Percentiles rank a stretch among this genome's conserved stretches.
These are phyloP conservation scores for Danaus chrysippus DNA, from an alignment of 2,888 invertebrate species.

Conservation along the genomic window DNA sequence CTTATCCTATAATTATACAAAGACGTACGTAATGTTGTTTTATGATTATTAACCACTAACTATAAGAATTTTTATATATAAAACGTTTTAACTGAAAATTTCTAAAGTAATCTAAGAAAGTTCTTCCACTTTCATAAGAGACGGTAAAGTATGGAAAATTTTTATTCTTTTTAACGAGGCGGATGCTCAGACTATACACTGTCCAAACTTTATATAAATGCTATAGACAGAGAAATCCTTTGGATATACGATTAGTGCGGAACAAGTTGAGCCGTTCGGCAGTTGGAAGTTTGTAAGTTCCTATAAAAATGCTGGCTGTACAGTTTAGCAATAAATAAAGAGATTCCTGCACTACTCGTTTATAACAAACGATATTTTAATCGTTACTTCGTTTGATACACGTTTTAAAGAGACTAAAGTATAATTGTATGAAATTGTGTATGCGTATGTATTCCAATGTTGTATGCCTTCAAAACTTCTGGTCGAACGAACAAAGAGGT, in stretches of 20 bases:
- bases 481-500: conserved; percentile 1
- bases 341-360: conserved; percentile 39
- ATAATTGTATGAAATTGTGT: conserved; percentile 8
- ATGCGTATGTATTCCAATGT: neutral
- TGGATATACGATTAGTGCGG: conserved; percentile 17
- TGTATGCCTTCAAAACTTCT: conserved; percentile 1
- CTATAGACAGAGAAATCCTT: conserved; percentile 16
- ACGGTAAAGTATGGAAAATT: neutral
- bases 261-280: conserved; percentile 25
- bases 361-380: conserved; percentile 38
- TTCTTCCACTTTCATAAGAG: neutral
- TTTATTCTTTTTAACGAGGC: neutral
- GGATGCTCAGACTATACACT: neutral
- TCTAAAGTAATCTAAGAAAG: neutral
- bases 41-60: too few relatives aligned
- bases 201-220: conserved; percentile 1
- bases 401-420: neutral
- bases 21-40: too few relatives aligned
- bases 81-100: neutral
- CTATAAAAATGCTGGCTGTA: conserved; percentile 35
- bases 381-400: neutral
- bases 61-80: neutral
- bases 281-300: conserved; percentile 29
- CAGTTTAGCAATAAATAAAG: conserved; percentile 50
- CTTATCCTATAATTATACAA: too few relatives aligned